Percentiles rank a stretch among this genome's conserved stretches.
These are phyloP conservation scores for Paramormyrops hopkinsi DNA, from an alignment of 2,797 vertebrate genomes.

Conservation along the genomic window DNA sequence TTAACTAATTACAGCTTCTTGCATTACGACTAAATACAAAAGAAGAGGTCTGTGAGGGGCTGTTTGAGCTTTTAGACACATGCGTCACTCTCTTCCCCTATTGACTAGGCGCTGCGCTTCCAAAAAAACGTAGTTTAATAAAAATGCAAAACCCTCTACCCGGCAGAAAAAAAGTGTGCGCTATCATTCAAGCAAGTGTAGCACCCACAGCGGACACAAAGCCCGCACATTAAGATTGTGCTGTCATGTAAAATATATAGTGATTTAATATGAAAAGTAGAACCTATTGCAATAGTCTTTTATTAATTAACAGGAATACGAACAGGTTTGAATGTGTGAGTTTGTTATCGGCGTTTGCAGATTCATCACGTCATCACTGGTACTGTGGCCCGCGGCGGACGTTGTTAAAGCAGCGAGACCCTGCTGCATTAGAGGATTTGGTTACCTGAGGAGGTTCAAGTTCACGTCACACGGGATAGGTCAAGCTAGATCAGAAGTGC, in stretches of 20 bases:
- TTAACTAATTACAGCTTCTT: slow-evolving; percentile 62
- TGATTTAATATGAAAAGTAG: neutral
- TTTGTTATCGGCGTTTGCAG: neutral
- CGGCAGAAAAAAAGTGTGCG: slow-evolving; percentile 41
- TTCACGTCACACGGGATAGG: slow-evolving; percentile 36
- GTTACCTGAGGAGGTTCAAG: slow-evolving; percentile 35
- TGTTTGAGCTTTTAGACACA: slow-evolving; percentile 41
- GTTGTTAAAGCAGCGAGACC: slow-evolving; percentile 12
- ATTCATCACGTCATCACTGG: neutral
- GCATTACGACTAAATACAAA: slow-evolving; percentile 47
- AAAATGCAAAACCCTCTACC: slow-evolving; percentile 28
- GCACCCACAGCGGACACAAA: slow-evolving; percentile 38
- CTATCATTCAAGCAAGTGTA: slow-evolving; percentile 62
- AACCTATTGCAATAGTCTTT: neutral
- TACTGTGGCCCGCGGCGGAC: neutral
- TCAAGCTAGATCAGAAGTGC: slow-evolving; percentile 27
- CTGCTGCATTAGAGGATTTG: neutral
- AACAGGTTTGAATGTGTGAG: neutral
- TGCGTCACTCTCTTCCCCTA: slow-evolving; percentile 40
- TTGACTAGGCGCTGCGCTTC: slow-evolving; percentile 51
- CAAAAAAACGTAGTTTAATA: slow-evolving; percentile 45
- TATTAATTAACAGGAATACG: neutral
- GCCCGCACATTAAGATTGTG: slow-evolving; percentile 56
- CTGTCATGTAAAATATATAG: neutral
- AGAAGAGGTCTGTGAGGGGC: slow-evolving; percentile 28